Conservation (phyloP, 1,140 invertebrate genomes). For the Cylas formicarius region DNA sequence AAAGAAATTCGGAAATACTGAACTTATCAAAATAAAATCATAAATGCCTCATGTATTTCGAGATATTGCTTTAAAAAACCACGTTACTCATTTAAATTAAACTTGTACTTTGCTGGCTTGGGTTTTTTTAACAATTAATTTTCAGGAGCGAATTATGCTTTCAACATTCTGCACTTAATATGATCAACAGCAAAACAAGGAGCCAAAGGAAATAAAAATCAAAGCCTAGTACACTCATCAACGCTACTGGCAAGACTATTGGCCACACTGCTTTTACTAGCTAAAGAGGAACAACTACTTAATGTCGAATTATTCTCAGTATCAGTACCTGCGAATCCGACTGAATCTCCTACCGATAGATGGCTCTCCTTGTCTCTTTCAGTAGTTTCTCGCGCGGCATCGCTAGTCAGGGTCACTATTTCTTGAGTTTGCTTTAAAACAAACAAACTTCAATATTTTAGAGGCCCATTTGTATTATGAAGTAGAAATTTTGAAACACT, state of each 20-base stretch:
- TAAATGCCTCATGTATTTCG: no score
- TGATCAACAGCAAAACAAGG: background rate
- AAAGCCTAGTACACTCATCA: constrained; percentile 37
- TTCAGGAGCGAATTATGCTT: no score
- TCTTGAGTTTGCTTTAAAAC: constrained; percentile 47
- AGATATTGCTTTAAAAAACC: no score
- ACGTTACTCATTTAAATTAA: no score
- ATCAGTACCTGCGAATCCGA: constrained; percentile 41
- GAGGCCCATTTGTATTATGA: no score
- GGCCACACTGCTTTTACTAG: constrained; percentile 33
- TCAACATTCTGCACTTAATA: background rate
- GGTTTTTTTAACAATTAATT: no score
- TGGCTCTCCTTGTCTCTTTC: constrained; percentile 37
- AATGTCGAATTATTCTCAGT: constrained; percentile 35
- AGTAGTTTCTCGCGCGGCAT: constrained; percentile 33
- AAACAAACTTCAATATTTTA: no score
- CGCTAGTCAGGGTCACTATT: constrained; percentile 39
- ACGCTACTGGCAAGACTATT: constrained; percentile 33
- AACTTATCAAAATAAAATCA: no score
- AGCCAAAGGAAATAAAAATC: constrained; percentile 7
- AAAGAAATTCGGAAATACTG: background rate
- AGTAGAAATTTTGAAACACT: no score
- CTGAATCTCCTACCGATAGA: constrained; percentile 35
- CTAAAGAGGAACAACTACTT: constrained; percentile 32
- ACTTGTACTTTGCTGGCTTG: no score